Conservation (phyloP, 2,113 vertebrate genomes). For the Peucedramus taeniatus region DNA sequence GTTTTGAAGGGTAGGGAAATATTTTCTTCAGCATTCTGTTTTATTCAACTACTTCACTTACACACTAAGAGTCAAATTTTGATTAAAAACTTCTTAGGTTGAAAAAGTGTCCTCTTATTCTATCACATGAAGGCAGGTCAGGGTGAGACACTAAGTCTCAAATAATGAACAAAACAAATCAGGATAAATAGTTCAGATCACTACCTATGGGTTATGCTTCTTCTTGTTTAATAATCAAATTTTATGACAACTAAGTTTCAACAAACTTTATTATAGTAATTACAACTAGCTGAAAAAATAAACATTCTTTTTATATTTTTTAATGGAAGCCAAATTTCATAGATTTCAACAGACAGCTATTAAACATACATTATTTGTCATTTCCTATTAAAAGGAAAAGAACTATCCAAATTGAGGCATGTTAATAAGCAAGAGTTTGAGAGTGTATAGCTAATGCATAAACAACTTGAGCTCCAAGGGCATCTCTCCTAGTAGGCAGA, state of each 20-base stretch:
- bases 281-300: not conserved
- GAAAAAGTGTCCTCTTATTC: not conserved
- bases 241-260: not conserved
- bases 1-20: not conserved
- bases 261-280: not conserved
- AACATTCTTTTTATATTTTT: not conserved
- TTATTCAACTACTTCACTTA: not conserved
- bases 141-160: not conserved
- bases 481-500: not conserved
- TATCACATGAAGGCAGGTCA: not conserved
- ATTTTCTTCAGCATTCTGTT: not conserved
- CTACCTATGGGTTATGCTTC: not conserved
- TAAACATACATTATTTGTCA: not conserved
- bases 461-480: not conserved
- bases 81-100: not conserved
- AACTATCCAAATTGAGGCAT: not conserved
- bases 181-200: not conserved
- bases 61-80: not conserved
- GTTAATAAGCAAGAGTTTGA: not conserved
- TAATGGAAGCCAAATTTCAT: not conserved
- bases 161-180: not conserved
- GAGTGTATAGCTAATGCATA: not conserved
- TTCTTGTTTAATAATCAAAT: not conserved
- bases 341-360: not conserved
- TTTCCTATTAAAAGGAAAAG: not conserved